These are phyloP conservation scores for Paralichthys olivaceus DNA, from an alignment of 2,113 vertebrate species.

Conservation along the genomic window DNA sequence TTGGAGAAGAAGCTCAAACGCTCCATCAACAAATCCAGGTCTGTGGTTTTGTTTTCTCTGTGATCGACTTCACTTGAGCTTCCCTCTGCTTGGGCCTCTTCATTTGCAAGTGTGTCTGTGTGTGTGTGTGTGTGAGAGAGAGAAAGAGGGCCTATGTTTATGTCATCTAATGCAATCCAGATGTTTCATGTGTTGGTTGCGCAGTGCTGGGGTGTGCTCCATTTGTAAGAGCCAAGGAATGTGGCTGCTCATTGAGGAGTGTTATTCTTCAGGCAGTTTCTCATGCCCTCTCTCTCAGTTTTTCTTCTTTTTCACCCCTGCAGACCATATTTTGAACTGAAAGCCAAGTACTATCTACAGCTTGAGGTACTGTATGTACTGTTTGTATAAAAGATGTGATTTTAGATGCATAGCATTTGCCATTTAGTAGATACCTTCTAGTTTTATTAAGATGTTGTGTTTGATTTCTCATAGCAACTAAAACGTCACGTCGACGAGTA, in stretches of 20 bases:
- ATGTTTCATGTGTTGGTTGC: conserved; percentile 63
- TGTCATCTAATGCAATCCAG: conserved; percentile 73
- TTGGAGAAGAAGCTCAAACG: conserved; percentile 96
- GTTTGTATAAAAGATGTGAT: neutral
- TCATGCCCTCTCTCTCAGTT: conserved; percentile 26
- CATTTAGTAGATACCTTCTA: neutral
- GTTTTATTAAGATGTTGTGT: neutral
- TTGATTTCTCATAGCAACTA: conserved; percentile 85
- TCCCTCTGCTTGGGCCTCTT: conserved; percentile 19
- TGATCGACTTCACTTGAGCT: neutral
- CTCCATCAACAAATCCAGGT: conserved; percentile 97
- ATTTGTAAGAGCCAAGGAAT: conserved; percentile 72
- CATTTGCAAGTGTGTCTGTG: neutral
- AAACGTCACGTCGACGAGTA: conserved; percentile 92
- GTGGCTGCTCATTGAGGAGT: conserved; percentile 56
- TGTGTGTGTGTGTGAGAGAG: neutral
- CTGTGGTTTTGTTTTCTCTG: conserved; percentile 41
- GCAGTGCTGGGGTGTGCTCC: conserved; percentile 57
- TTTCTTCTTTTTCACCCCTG: conserved; percentile 60
- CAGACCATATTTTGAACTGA: conserved; percentile 98
- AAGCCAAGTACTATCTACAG: conserved; percentile 95
- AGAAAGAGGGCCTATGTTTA: conserved; percentile 24
- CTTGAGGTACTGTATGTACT: conserved; percentile 87
- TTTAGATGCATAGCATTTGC: neutral
- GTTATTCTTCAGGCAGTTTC: conserved; percentile 60